These are phyloP conservation scores for Blera fallax DNA, from an alignment of 2,888 invertebrate genomes.

Conservation along the genomic window DNA sequence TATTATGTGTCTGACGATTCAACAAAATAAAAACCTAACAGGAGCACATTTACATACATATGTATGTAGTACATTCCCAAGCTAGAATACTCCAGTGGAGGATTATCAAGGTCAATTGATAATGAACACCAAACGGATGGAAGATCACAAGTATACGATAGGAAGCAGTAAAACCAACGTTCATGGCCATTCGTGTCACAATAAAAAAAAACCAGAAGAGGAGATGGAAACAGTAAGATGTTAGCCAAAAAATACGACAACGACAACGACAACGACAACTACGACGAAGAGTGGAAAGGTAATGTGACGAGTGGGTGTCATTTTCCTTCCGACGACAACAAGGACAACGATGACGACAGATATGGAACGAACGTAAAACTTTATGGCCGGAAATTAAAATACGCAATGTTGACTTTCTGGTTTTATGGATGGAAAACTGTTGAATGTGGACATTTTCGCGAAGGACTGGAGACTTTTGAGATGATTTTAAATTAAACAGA, in stretches of 20 bases:
- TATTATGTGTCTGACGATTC: background rate
- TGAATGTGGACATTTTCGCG: background rate
- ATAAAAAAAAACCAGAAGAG: background rate
- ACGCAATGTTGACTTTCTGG: conserved; percentile 24
- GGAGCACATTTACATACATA: background rate
- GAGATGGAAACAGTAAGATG: background rate
- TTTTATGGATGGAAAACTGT: conserved; percentile 28
- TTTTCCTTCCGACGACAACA: background rate
- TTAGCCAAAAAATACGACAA: background rate
- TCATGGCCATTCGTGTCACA: conserved; percentile 25
- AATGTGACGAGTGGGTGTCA: conserved; percentile 10
- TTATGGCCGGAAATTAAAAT: conserved; percentile 27
- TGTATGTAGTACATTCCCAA: background rate
- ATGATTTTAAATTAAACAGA: background rate
- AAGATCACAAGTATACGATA: background rate
- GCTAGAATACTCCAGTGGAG: background rate
- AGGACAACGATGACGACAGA: conserved; percentile 15
- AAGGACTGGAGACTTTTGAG: background rate
- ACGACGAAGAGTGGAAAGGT: background rate
- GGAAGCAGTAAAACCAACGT: conserved; percentile 14
- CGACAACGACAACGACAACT: background rate
- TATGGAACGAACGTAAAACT: conserved; percentile 14
- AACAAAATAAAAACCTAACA: conserved; percentile 1
- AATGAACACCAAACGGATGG: conserved; percentile 15
- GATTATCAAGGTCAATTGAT: conserved; percentile 27